A percentile compares a stretch with the other conserved stretches of the same genome.
Conservation (phyloP, 2,797 vertebrate genomes). For the Coendou prehensilis region DNA sequence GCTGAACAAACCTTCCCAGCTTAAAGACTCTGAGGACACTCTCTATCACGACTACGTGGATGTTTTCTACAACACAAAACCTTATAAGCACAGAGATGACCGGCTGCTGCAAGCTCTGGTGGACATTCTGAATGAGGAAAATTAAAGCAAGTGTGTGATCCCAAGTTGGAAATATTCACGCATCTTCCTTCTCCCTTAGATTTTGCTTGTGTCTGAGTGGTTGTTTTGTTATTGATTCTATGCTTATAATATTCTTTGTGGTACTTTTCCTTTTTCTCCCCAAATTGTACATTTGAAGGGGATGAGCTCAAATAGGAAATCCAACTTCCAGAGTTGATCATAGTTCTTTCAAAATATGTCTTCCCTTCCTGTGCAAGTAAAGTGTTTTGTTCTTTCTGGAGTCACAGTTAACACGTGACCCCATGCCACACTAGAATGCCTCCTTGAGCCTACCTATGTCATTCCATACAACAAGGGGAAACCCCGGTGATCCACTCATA, state of each 20-base stretch:
- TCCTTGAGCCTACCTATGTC: constrained; percentile 63
- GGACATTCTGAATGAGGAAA: constrained; percentile 93
- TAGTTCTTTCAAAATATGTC: constrained; percentile 76
- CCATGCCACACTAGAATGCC: constrained; percentile 26
- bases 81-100: constrained; percentile 97
- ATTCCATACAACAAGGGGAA: constrained; percentile 57
- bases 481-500: background rate
- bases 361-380: constrained; percentile 73
- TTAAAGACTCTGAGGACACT: constrained; percentile 90
- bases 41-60: constrained; percentile 96
- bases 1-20: constrained; percentile 92
- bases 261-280: constrained; percentile 80
- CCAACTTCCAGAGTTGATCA: constrained; percentile 33
- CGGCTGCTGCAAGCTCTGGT: constrained; percentile 96
- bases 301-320: constrained; percentile 66
- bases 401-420: constrained; percentile 53
- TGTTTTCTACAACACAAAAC: constrained; percentile 94
- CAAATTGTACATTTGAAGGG: constrained; percentile 76
- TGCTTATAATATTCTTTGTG: constrained; percentile 81
- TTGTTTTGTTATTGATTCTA: constrained; percentile 81
- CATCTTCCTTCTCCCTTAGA: constrained; percentile 70
- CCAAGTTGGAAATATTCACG: constrained; percentile 86
- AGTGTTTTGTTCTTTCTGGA: constrained; percentile 74
- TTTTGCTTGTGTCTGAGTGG: constrained; percentile 79
- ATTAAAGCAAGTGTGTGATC: constrained; percentile 84